Evolutionary conservation across 2,888 invertebrate genomes (phyloP), one percentile per base, ranked within the genome.

Genomic region (Kryphioiulus occultus): DNA sequence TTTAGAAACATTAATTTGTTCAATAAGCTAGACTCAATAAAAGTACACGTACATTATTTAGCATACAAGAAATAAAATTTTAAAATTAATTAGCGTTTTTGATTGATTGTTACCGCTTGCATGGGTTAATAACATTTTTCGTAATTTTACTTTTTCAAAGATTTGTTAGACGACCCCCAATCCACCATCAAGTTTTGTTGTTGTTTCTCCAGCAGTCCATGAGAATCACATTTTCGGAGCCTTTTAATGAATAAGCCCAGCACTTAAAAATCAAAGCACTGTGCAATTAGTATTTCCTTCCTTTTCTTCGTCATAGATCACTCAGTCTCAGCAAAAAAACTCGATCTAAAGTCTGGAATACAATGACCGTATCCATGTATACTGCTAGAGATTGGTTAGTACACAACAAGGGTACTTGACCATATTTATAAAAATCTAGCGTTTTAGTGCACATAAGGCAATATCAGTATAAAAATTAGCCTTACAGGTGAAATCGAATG

Each of bases 251-350:
- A 53, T n/a, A 53, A n/a, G 53, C n/a, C n/a, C 19, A 53, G 53
- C 53, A 53, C 53, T 53, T 53, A 0, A 53, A 53, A 53, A 53
- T 53, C 53, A 53, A n/a, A n/a, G 53, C n/a, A 12, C 19, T 53
- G 53, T 53, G 53, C 53, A 53, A 53, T 53, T 53, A 53, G 53
- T n/a, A 53, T n/a, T 53, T 53, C 53, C n/a, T 53, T 53, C 53
- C 53, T 53, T 53, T 53, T 53, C 53, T 53, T 53, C 53, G n/a
- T 15, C 53, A n/a, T 53, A n/a, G 53, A n/a, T 53, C 53, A 53
- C 53, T 53, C 53, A 53, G 53, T 1, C 53, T 12, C 19, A 53
- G 53, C 42, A 42, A 42, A 53, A 44, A 44, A 53, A 53, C 10
- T 0, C 4, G n/a, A 53, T 53, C 2, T 2, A n/a, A n/a, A 17